Percentiles rank a stretch among this genome's conserved stretches.
These are phyloP conservation scores for Percina caprodes DNA, from an alignment of 2,113 vertebrate genomes.

Conservation along the genomic window DNA sequence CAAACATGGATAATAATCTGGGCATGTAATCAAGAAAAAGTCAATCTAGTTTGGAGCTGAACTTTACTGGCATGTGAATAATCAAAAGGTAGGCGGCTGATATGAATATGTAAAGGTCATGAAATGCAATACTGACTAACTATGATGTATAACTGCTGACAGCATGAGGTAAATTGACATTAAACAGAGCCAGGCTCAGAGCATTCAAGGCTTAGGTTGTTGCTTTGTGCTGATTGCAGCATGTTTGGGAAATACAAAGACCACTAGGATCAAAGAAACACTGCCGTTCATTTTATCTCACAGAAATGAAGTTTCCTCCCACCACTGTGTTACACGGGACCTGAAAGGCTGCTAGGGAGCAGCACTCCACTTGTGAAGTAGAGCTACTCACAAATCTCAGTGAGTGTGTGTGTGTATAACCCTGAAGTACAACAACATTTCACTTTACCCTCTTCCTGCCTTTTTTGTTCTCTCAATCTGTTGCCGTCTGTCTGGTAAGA, in stretches of 20 bases:
- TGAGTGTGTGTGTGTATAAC: background rate
- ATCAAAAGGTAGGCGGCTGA: conserved; percentile 31
- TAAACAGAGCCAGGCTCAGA: conserved; percentile 55
- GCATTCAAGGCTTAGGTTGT: conserved; percentile 44
- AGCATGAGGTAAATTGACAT: conserved; percentile 53
- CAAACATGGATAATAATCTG: background rate
- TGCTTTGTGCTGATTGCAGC: conserved; percentile 60
- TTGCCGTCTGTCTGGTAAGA: conserved; percentile 62
- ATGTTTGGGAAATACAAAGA: conserved; percentile 63
- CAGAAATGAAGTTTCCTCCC: conserved; percentile 59
- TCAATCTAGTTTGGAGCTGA: conserved; percentile 8
- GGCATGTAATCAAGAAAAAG: background rate
- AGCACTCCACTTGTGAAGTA: conserved; percentile 22
- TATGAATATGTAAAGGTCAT: conserved; percentile 31
- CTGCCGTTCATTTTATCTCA: conserved; percentile 56
- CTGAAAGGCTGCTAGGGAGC: conserved; percentile 50
- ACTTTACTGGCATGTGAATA: conserved; percentile 13
- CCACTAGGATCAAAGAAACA: conserved; percentile 62
- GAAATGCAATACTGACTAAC: conserved; percentile 37
- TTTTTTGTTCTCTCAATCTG: conserved; percentile 71
- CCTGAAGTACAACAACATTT: conserved; percentile 61
- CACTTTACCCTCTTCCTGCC: conserved; percentile 57
- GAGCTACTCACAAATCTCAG: conserved; percentile 24
- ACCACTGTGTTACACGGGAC: conserved; percentile 32
- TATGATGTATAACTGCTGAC: conserved; percentile 60